These are phyloP conservation scores for Orthonevra nobilis DNA, from an alignment of 2,888 invertebrate genomes.

Conservation along the genomic window DNA sequence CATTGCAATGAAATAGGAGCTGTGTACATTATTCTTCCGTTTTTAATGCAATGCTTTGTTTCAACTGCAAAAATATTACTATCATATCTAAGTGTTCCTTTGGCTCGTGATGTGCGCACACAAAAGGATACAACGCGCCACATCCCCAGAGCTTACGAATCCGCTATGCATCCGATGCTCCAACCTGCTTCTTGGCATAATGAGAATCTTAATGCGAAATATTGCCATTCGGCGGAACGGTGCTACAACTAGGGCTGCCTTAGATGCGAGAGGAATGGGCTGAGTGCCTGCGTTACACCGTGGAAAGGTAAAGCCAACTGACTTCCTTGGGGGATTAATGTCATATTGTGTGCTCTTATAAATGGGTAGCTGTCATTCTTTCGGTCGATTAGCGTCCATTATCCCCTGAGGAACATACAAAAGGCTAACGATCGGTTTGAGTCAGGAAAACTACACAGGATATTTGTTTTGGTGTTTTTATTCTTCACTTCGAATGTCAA, in stretches of 20 bases:
- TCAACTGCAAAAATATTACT: conserved; percentile 71
- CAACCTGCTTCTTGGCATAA: conserved; percentile 69
- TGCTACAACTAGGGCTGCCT: conserved; percentile 12
- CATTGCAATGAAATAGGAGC: conserved; percentile 67
- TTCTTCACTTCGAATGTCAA: conserved; percentile 36
- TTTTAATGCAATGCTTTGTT: conserved; percentile 70
- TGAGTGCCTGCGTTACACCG: not conserved
- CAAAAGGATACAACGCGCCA: conserved; percentile 69
- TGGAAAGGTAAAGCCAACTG: conserved; percentile 37
- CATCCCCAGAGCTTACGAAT: conserved; percentile 59
- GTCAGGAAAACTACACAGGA: no score
- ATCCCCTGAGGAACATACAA: conserved; percentile 2
- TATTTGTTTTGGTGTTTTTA: no score
- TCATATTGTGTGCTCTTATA: conserved; percentile 52
- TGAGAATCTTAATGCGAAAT: conserved; percentile 69
- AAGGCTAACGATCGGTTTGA: not conserved
- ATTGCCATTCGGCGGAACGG: conserved; percentile 60
- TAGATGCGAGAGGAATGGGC: no score
- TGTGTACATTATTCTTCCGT: conserved; percentile 67
- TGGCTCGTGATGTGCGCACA: conserved; percentile 69
- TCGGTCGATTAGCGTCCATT: conserved; percentile 47
- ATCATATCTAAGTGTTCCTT: conserved; percentile 71
- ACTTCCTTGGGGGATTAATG: conserved; percentile 57
- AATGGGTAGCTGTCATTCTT: conserved; percentile 50
- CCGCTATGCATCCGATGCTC: conserved; percentile 60